Evolutionary conservation across 2,888 invertebrate genomes (phyloP).

Genomic region (Coleophora deauratella): DNA sequence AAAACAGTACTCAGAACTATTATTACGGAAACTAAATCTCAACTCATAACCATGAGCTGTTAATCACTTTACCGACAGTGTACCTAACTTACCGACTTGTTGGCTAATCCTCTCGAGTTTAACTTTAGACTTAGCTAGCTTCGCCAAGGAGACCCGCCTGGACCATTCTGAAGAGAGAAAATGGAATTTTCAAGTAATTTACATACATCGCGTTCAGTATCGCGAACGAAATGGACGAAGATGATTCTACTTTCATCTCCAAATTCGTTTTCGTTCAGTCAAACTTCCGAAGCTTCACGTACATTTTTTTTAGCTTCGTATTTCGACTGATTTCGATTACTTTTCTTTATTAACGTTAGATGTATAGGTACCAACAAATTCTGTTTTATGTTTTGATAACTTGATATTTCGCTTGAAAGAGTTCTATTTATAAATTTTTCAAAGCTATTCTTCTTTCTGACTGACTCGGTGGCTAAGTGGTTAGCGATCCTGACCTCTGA

Average conservation of each 20-base stretch:
- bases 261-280: conserved; percentile 22
- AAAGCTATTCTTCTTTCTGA: too few relatives aligned
- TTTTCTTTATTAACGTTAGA: too few relatives aligned
- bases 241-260: conserved; percentile 15
- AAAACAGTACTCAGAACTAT: too few relatives aligned
- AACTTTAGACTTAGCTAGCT: not conserved
- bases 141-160: conserved; percentile 1
- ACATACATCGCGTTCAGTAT: conserved; percentile 26
- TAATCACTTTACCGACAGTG: not conserved
- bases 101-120: not conserved
- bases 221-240: conserved; percentile 18
- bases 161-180: conserved; percentile 11
- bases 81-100: not conserved
- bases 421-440: too few relatives aligned
- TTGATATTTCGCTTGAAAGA: too few relatives aligned
- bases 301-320: not conserved
- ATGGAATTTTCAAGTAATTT: conserved; percentile 30
- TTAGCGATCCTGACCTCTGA: too few relatives aligned
- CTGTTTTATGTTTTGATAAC: too few relatives aligned
- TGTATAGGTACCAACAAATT: too few relatives aligned
- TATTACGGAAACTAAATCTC: too few relatives aligned
- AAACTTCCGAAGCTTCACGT: conserved; percentile 24
- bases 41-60: too few relatives aligned
- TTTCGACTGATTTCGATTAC: too few relatives aligned
- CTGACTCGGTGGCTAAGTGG: too few relatives aligned